Percentiles rank a stretch among this genome's conserved stretches.
Evolutionary conservation across 2,888 invertebrate species (phyloP).

Genomic region (Cryptus armator): DNA sequence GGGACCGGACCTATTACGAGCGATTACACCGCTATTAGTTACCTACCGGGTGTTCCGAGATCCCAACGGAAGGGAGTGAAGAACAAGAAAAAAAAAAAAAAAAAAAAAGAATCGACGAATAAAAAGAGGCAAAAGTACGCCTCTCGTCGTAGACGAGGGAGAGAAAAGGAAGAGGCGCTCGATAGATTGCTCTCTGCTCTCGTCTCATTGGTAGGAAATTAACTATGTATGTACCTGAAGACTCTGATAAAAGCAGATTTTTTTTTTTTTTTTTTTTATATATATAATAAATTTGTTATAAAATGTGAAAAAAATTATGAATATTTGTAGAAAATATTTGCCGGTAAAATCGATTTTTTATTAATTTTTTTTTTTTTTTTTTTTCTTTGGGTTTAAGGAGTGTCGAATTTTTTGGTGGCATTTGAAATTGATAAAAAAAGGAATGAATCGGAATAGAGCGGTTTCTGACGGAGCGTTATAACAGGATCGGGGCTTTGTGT

Average conservation of each 20-base stretch:
- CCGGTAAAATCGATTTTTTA: too few species aligned
- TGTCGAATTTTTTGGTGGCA: neutral
- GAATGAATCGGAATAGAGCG: neutral
- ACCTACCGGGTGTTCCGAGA: conserved; percentile 81
- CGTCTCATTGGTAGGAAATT: conserved; percentile 68
- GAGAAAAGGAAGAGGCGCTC: conserved; percentile 42
- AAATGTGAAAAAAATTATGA: too few species aligned
- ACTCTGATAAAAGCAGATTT: neutral
- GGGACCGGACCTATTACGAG: conserved; percentile 81
- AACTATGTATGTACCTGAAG: conserved; percentile 13
- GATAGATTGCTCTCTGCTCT: conserved; percentile 72
- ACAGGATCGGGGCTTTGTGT: conserved; percentile 33
- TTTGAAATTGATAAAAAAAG: neutral
- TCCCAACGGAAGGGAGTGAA: conserved; percentile 70
- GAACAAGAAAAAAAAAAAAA: conserved; percentile 45
- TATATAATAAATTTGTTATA: neutral
- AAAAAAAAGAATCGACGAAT: conserved; percentile 47
- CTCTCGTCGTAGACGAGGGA: conserved; percentile 36
- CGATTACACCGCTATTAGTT: conserved; percentile 83
- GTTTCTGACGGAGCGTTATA: conserved; percentile 6
- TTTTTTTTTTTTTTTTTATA: neutral
- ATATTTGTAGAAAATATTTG: too few species aligned
- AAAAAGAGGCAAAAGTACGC: conserved; percentile 28
- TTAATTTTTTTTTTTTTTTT: neutral
- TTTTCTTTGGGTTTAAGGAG: too few species aligned